A percentile compares a stretch with the other conserved stretches of the same genome.
phyloP scores from a whole-genome alignment of 2,797 vertebrate genomes.

The Sebastes itinus region DNA sequence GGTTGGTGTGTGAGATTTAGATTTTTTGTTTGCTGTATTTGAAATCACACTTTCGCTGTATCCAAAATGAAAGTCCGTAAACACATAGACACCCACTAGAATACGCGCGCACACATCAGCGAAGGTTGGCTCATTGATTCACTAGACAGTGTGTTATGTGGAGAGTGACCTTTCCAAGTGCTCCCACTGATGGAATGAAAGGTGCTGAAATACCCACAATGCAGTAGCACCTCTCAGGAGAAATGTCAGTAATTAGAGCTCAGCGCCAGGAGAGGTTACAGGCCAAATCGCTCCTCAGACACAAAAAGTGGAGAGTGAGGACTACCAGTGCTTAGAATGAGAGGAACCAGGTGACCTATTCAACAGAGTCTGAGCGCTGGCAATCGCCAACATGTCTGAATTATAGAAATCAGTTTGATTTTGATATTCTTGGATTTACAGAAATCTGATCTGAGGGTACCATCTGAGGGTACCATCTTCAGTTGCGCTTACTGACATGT shows the following conservation, averaged over 20 bases:
- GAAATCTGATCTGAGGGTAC: neutral
- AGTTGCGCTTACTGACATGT: neutral
- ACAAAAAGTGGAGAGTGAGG: neutral
- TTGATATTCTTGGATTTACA: neutral
- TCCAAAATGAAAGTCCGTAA: neutral
- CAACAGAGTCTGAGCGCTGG: neutral
- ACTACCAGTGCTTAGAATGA: neutral
- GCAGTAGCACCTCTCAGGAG: slow-evolving; percentile 48
- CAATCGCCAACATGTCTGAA: neutral
- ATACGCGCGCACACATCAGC: neutral
- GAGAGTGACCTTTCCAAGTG: slow-evolving; percentile 67
- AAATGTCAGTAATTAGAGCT: slow-evolving; percentile 69
- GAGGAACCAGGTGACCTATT: neutral
- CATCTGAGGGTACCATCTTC: neutral
- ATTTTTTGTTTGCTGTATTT: neutral
- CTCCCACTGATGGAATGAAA: slow-evolving; percentile 67
- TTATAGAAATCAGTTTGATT: neutral
- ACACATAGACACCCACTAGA: neutral
- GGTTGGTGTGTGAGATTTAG: neutral
- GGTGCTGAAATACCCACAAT: slow-evolving; percentile 53
- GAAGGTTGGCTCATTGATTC: slow-evolving; percentile 56
- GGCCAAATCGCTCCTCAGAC: slow-evolving; percentile 29
- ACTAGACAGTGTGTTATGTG: slow-evolving; percentile 51
- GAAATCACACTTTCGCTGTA: neutral
- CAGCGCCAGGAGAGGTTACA: slow-evolving; percentile 26